Evolutionary conservation across 30 jellyfish, hydroid and myxozoan genomes (phyloP), one percentile per base, ranked within the genome.

Genomic region (Morbakka virulenta): DNA sequence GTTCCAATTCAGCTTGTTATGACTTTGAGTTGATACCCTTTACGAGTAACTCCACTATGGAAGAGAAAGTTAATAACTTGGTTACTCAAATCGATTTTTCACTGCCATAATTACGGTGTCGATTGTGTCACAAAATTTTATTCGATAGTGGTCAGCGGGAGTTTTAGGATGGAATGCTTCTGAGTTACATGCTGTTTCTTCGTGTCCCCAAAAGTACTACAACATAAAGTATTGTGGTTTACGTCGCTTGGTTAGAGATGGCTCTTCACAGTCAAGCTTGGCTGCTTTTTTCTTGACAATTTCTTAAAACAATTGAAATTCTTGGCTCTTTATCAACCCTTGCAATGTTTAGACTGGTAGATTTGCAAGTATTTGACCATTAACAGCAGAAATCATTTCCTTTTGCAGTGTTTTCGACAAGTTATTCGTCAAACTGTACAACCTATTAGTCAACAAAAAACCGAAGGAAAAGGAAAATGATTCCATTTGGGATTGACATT

Each of bases 61-160:
- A n/a, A n/a, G n/a, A n/a, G n/a, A n/a, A n/a, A n/a, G n/a, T n/a
- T n/a, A n/a, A n/a, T n/a, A n/a, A n/a, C n/a, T 48, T 48, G n/a
- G n/a, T n/a, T n/a, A n/a, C n/a, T n/a, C n/a, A 27, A 22, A 61
- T n/a, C 72, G 28, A 61, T 61, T 22, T 0, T 61, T 61, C 14
- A 61, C 22, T 61, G 72, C 72, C 72, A 11, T 61, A 12, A 61
- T 17, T 13, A 61, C 72, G 0, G 67, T 11, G 86, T 57, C 27
- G 85, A 74, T 74, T 50, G 85, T 85, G 69, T 74, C 86, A 12
- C 53, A 12, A 74, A 57, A 74, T 12, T 50, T 74, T 17, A 57
- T 61, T 14, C 67, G 0, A 20, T 57, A 74, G 66, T 74, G 87
- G 85, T 74, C 85, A 57, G 0, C 86, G 20, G 68, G 25, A 57